These are phyloP conservation scores for Elegia similella DNA, from an alignment of 2,888 invertebrate species.

Conservation along the genomic window DNA sequence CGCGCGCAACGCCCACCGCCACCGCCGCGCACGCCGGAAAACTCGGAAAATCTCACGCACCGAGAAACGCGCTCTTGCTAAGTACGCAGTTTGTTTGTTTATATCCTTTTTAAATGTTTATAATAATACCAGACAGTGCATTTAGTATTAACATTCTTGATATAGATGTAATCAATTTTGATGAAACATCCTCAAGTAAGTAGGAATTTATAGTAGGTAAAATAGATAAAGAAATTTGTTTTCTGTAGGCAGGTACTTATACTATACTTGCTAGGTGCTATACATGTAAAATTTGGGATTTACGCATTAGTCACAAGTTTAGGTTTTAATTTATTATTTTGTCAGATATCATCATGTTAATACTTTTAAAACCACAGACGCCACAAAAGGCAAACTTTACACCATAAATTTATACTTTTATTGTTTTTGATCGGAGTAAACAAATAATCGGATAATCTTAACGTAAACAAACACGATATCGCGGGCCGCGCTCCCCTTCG, in stretches of 20 bases:
- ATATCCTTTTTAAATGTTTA: background rate
- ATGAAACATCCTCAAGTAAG: too few species aligned
- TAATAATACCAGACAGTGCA: background rate
- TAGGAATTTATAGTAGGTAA: too few species aligned
- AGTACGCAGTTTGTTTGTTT: background rate
- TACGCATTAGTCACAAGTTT: too few species aligned
- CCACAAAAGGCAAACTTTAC: background rate
- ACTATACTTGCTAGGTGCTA: too few species aligned
- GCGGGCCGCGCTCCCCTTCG: conserved; percentile 58
- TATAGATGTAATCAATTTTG: too few species aligned
- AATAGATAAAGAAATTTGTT: too few species aligned
- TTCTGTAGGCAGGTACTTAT: too few species aligned
- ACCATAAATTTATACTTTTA: conserved; percentile 21
- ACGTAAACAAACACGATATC: conserved; percentile 65
- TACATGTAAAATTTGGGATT: too few species aligned
- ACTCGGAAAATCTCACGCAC: conserved; percentile 54
- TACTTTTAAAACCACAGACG: background rate
- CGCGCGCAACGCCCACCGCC: conserved; percentile 70
- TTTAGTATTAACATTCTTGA: too few species aligned
- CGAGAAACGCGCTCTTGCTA: background rate
- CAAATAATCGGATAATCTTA: conserved; percentile 38
- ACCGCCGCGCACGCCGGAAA: conserved; percentile 51
- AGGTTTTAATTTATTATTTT: too few species aligned
- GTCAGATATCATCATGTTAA: too few species aligned
- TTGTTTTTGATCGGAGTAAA: conserved; percentile 24